These are phyloP conservation scores for Oncorhynchus kisutch DNA, from an alignment of 2,113 vertebrate species.

Conservation along the genomic window DNA sequence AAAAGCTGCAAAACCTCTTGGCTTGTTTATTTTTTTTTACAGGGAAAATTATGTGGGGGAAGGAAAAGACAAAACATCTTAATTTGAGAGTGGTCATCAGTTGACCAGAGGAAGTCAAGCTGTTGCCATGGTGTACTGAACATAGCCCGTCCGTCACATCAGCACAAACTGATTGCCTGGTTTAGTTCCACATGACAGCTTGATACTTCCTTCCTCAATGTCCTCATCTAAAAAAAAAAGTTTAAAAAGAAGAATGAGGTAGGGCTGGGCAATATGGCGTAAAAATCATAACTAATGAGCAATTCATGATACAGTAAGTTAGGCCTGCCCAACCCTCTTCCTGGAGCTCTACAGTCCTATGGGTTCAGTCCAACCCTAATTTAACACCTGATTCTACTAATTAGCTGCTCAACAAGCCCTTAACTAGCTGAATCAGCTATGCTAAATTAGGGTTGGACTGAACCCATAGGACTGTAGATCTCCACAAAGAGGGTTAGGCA, in stretches of 20 bases:
- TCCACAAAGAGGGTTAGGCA: too few species aligned
- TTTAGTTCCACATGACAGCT: constrained; percentile 3
- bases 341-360: too few species aligned
- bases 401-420: too few species aligned
- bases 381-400: too few species aligned
- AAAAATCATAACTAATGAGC: too few species aligned
- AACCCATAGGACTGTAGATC: too few species aligned
- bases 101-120: constrained; percentile 35
- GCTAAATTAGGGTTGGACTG: too few species aligned
- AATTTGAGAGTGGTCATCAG: constrained; percentile 16
- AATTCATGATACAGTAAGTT: too few species aligned
- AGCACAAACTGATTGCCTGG: neutral
- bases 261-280: too few species aligned
- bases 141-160: neutral
- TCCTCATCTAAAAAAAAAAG: neutral
- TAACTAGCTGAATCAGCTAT: too few species aligned
- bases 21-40: constrained; percentile 1
- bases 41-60: constrained; percentile 22
- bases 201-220: constrained; percentile 6
- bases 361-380: too few species aligned
- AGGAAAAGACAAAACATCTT: neutral
- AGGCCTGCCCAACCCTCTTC: too few species aligned
- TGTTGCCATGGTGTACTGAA: constrained; percentile 8
- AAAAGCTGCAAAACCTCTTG: constrained; percentile 8
- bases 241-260: neutral